Evolutionary conservation across 2,113 vertebrate genomes (phyloP).

Genomic region (Tachysurus vachellii): DNA sequence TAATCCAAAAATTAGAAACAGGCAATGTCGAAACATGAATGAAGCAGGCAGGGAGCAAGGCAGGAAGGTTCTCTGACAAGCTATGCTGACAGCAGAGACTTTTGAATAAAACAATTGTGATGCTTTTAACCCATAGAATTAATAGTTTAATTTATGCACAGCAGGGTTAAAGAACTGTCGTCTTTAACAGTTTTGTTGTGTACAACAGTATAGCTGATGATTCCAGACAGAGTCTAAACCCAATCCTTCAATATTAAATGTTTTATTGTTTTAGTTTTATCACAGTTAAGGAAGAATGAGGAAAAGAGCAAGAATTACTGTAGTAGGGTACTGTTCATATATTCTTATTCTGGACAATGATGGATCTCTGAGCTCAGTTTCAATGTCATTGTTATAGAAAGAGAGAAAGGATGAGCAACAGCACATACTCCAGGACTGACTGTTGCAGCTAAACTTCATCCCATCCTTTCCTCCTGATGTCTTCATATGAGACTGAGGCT

Average conservation of each 20-base stretch:
- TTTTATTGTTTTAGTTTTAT: not conserved
- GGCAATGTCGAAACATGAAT: too few species aligned
- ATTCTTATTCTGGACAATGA: not conserved
- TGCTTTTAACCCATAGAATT: too few species aligned
- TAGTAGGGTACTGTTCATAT: not conserved
- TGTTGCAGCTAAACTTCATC: not conserved
- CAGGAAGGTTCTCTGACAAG: too few species aligned
- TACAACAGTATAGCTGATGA: too few species aligned
- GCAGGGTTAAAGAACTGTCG: too few species aligned
- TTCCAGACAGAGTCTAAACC: too few species aligned
- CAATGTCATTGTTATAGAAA: not conserved
- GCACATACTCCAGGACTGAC: not conserved
- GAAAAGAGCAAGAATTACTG: not conserved
- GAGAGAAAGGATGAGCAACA: not conserved
- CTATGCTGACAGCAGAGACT: too few species aligned
- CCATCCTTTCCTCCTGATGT: not conserved
- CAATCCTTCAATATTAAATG: not conserved
- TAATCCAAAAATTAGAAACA: too few species aligned
- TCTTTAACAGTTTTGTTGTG: too few species aligned
- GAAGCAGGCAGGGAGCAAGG: too few species aligned
- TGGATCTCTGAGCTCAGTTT: not conserved
- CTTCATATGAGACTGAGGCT: not conserved
- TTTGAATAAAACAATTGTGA: too few species aligned
- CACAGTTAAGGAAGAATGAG: not conserved
- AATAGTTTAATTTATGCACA: too few species aligned